Evolutionary conservation across 2,797 vertebrate genomes (phyloP).

Genomic region (Malurus leucopterus): DNA sequence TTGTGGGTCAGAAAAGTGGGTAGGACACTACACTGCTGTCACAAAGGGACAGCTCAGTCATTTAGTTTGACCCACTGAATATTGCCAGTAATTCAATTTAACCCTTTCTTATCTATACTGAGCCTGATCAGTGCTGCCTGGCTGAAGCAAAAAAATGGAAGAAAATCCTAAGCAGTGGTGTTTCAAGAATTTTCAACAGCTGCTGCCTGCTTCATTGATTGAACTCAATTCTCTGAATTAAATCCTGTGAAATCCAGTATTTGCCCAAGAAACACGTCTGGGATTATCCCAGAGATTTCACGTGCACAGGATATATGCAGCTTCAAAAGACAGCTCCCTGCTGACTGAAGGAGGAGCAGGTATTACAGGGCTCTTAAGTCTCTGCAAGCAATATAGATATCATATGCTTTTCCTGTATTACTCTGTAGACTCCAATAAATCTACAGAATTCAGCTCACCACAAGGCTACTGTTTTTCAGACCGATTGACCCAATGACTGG

Average conservation of each 20-base stretch:
- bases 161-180: neutral
- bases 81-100: neutral
- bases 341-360: neutral
- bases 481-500: neutral
- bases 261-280: neutral
- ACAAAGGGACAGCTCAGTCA: neutral
- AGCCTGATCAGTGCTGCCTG: neutral
- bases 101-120: neutral
- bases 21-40: neutral
- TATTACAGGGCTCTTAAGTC: constrained; percentile 12
- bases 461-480: constrained; percentile 44
- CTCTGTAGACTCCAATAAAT: constrained; percentile 25
- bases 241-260: neutral
- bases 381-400: constrained; percentile 37
- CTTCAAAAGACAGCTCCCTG: constrained; percentile 16
- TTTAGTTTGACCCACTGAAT: neutral
- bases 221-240: neutral
- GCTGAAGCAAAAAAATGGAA: neutral
- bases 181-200: neutral
- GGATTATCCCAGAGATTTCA: neutral
- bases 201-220: neutral
- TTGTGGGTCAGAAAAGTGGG: neutral
- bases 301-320: neutral
- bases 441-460: constrained; percentile 22
- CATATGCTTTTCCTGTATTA: neutral